Percentiles rank a stretch among this genome's conserved stretches.
These are phyloP conservation scores for Conops quadrifasciatus DNA, from an alignment of 2,888 invertebrate species.

Conservation along the genomic window DNA sequence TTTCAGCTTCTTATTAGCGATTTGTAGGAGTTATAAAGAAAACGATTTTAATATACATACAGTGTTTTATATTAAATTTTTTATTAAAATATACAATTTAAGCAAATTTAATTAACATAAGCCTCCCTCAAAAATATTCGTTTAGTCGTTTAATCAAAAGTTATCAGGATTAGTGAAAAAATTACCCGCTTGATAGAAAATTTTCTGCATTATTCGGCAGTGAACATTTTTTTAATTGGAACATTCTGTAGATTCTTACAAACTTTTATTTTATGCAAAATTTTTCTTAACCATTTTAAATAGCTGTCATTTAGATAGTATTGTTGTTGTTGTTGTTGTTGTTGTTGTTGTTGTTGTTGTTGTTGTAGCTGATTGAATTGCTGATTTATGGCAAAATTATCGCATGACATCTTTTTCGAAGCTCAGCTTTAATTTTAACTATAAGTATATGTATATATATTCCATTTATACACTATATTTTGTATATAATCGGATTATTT, in stretches of 20 bases:
- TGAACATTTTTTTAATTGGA: neutral
- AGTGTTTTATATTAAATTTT: neutral
- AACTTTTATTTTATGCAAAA: neutral
- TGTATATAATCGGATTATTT: conserved; percentile 22
- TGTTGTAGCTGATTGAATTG: conserved; percentile 22
- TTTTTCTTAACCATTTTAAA: neutral
- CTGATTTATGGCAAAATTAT: conserved; percentile 21
- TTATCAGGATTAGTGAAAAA: too few species aligned
- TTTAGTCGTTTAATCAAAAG: too few species aligned
- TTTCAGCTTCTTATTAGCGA: conserved; percentile 21
- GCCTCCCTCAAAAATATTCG: too few species aligned
- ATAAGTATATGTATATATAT: conserved; percentile 37
- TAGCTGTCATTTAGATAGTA: neutral
- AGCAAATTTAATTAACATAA: too few species aligned
- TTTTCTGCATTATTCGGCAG: neutral
- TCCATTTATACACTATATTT: conserved; percentile 5
- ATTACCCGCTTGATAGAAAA: too few species aligned
- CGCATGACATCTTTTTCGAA: conserved; percentile 43
- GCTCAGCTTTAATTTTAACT: conserved; percentile 48
- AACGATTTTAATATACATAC: conserved; percentile 14
- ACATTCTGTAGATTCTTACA: neutral
- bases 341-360: conserved; percentile 12
- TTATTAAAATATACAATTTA: conserved; percentile 1
- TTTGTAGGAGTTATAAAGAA: conserved; percentile 28
- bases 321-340: conserved; percentile 7